A percentile compares a stretch with the other conserved stretches of the same genome.
These are phyloP conservation scores for Urocynchramus pylzowi DNA, from an alignment of 2,113 vertebrate species.

Conservation along the genomic window DNA sequence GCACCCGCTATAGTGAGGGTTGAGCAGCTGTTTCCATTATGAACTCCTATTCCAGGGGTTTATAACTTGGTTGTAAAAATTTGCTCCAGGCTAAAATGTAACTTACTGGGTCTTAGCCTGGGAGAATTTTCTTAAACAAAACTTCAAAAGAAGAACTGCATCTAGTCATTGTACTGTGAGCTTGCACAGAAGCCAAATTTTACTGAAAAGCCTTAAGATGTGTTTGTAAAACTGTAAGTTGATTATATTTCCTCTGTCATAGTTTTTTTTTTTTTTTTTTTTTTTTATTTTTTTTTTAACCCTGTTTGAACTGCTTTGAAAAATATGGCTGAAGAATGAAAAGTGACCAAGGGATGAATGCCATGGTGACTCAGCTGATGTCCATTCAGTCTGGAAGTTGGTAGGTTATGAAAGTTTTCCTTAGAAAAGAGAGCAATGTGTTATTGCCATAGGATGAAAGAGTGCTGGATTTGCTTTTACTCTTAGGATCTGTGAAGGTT, in stretches of 20 bases:
- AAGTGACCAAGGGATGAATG: not conserved
- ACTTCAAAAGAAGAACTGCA: constrained; percentile 61
- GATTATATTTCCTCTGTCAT: constrained; percentile 34
- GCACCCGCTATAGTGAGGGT: constrained; percentile 67
- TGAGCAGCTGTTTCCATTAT: constrained; percentile 81
- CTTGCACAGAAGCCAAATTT: constrained; percentile 46
- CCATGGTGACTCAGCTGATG: not conserved
- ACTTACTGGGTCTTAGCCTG: constrained; percentile 70
- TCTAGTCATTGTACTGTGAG: constrained; percentile 40
- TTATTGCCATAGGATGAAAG: not conserved
- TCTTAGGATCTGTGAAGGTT: not conserved
- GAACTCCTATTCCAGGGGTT: constrained; percentile 77
- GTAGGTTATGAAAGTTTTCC: not conserved
- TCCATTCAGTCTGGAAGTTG: not conserved
- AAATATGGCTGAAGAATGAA: not conserved
- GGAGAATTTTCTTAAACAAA: constrained; percentile 68
- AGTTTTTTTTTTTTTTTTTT: not conserved
- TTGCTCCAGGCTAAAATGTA: constrained; percentile 70
- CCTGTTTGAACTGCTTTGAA: not conserved
- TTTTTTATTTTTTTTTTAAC: not conserved
- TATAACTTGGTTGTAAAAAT: constrained; percentile 79
- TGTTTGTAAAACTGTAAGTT: not conserved
- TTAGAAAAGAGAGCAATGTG: not conserved
- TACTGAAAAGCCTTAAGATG: constrained; percentile 18
- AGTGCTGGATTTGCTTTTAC: not conserved